A percentile compares a stretch with the other conserved stretches of the same genome.
phyloP scores from a whole-genome alignment of 2,888 invertebrate genomes.

The Acronicta alni region DNA sequence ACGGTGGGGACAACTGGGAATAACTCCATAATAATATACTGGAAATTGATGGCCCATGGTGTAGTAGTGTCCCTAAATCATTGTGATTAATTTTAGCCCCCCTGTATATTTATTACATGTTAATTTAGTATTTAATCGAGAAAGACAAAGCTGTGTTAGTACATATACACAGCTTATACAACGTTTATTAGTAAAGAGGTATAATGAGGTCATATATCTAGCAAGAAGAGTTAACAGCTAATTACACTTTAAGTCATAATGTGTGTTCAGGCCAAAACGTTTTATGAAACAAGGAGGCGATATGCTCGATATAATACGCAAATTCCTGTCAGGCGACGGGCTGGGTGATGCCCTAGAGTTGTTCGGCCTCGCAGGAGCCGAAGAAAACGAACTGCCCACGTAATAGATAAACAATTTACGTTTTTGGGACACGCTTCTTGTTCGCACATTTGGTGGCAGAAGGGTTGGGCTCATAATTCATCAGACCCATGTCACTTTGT shows the following conservation, averaged over 20 bases:
- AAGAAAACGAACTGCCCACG: conserved; percentile 76
- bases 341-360: conserved; percentile 76
- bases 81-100: no score
- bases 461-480: conserved; percentile 64
- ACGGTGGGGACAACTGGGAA: no score
- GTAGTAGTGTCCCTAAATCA: no score
- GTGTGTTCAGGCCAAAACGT: conserved; percentile 78
- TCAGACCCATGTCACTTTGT: conserved; percentile 49
- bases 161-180: no score
- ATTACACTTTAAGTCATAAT: conserved; percentile 53
- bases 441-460: conserved; percentile 68
- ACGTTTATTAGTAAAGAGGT: no score
- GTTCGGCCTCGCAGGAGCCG: conserved; percentile 74
- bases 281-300: conserved; percentile 70
- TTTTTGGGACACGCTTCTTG: conserved; percentile 67
- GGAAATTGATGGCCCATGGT: no score
- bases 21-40: no score
- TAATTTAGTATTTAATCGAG: no score
- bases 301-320: conserved; percentile 78
- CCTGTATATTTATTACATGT: no score
- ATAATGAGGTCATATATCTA: not conserved
- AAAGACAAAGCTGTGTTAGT: no score
- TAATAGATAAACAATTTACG: conserved; percentile 65
- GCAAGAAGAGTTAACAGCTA: conserved; percentile 4
- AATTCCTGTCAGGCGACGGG: conserved; percentile 81